phyloP scores from a whole-genome alignment of 2,888 invertebrate genomes.

The Psococerastis gibbosa region DNA sequence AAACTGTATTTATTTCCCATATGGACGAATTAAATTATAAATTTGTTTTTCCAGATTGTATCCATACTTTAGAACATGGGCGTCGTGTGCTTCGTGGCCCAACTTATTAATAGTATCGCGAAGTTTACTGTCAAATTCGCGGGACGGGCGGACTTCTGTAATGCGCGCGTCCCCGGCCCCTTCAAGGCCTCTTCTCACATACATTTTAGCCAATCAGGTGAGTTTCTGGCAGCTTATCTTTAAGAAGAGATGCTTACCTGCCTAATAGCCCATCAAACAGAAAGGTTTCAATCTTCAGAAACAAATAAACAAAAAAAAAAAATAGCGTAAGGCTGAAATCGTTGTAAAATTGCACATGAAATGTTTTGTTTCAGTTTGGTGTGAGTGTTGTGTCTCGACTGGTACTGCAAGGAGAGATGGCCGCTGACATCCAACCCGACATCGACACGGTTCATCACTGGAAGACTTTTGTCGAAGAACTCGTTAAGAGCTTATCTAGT shows the following conservation, averaged over 20 bases:
- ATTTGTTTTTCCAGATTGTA: slow-evolving; percentile 3
- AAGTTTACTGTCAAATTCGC: neutral
- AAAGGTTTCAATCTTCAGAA: too few relatives aligned
- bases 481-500: neutral
- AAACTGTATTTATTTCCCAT: neutral
- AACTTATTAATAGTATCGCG: neutral
- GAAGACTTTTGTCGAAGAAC: neutral
- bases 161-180: neutral
- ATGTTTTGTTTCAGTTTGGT: slow-evolving; percentile 2
- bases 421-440: neutral
- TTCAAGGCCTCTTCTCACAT: neutral
- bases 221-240: neutral
- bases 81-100: too few relatives aligned
- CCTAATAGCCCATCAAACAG: too few relatives aligned
- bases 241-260: neutral
- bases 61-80: slow-evolving; percentile 2
- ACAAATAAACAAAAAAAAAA: too few relatives aligned
- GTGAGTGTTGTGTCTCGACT: neutral
- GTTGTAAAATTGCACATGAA: neutral
- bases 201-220: slow-evolving; percentile 3
- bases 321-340: too few relatives aligned
- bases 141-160: neutral
- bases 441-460: neutral
- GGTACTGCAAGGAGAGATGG: slow-evolving; percentile 1
- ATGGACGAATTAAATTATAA: neutral